Evolutionary conservation across 2,888 invertebrate genomes (phyloP).

Genomic region (Epicampocera succincta): DNA sequence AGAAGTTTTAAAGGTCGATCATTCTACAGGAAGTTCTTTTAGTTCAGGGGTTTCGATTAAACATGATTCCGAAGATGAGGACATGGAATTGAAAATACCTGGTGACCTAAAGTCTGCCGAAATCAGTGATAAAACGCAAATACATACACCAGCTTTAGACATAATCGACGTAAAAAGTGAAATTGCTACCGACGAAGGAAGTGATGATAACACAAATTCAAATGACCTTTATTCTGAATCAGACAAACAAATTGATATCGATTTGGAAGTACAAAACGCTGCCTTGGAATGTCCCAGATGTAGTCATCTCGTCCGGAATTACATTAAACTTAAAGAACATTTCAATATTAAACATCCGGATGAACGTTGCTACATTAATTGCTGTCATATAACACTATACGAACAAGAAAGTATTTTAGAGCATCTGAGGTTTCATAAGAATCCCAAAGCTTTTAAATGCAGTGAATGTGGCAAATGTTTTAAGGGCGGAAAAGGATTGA

Average conservation of each 20-base stretch:
- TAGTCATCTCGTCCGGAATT: background rate
- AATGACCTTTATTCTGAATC: background rate
- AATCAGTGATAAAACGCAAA: background rate
- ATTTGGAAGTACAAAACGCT: background rate
- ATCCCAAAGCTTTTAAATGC: constrained; percentile 41
- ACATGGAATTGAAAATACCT: background rate
- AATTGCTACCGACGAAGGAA: constrained; percentile 20
- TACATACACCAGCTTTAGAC: constrained; percentile 43
- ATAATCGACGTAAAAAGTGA: constrained; percentile 50
- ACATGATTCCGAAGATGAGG: background rate
- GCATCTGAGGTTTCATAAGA: constrained; percentile 43
- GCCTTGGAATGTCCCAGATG: constrained; percentile 43
- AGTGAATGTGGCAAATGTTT: constrained; percentile 59
- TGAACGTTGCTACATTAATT: constrained; percentile 44
- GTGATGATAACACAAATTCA: background rate
- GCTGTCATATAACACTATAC: constrained; percentile 34
- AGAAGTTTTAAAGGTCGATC: background rate
- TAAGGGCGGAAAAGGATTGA: constrained; percentile 60
- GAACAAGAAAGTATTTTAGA: constrained; percentile 8
- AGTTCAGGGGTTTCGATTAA: background rate
- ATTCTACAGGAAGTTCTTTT: background rate
- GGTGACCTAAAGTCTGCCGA: background rate
- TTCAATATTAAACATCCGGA: constrained; percentile 35
- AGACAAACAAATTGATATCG: constrained; percentile 2
- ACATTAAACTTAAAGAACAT: constrained; percentile 31